A percentile compares a stretch with the other conserved stretches of the same genome.
Conservation (phyloP, 2,888 invertebrate species). For the Acanthosepion lycidas region DNA sequence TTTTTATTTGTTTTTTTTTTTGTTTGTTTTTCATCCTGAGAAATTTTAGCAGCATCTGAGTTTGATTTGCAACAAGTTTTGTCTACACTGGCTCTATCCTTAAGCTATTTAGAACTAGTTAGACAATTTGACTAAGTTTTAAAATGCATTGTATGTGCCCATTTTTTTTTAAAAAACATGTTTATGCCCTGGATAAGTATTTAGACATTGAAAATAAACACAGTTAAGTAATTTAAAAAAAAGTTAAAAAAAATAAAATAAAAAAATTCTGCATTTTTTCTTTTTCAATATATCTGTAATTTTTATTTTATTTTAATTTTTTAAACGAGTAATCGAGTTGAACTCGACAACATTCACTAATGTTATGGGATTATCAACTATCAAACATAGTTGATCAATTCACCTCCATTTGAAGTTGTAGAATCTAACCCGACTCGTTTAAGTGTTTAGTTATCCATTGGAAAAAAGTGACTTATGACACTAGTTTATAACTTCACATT, state of each 20-base stretch:
- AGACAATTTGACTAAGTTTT: slow-evolving; percentile 45
- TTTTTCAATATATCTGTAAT: not conserved
- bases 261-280: too few relatives aligned
- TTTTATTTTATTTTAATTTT: slow-evolving; percentile 14
- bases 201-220: slow-evolving; percentile 42
- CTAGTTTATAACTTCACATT: slow-evolving; percentile 44
- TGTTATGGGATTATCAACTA: slow-evolving; percentile 39
- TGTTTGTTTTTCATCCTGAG: slow-evolving; percentile 35
- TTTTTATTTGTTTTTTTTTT: not conserved
- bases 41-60: slow-evolving; percentile 46
- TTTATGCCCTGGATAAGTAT: slow-evolving; percentile 4
- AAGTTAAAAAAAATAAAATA: too few relatives aligned
- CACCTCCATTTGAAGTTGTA: slow-evolving; percentile 39
- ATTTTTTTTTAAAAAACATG: not conserved
- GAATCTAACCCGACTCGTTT: slow-evolving; percentile 44
- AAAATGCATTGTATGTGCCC: slow-evolving; percentile 47
- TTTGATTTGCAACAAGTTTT: slow-evolving; percentile 36
- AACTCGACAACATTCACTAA: slow-evolving; percentile 43
- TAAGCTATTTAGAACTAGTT: slow-evolving; percentile 48
- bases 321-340: slow-evolving; percentile 41
- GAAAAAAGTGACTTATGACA: slow-evolving; percentile 42
- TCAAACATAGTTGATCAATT: slow-evolving; percentile 13
- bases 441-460: slow-evolving; percentile 3
- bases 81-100: slow-evolving; percentile 45
- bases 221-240: slow-evolving; percentile 11